Conservation (phyloP, 2,888 invertebrate genomes). For the Melitaea athalia region DNA sequence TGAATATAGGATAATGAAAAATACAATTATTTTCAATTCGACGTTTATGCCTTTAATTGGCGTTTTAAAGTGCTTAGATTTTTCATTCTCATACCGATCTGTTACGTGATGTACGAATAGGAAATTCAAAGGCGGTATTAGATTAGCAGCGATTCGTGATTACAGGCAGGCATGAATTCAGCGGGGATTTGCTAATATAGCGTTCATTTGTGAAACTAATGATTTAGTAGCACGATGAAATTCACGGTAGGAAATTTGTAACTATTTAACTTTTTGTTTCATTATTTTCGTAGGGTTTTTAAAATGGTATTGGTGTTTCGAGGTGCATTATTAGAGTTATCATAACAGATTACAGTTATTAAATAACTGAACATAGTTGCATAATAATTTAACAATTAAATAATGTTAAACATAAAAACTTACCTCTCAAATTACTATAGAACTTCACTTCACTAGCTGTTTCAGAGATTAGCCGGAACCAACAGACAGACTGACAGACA, state of each 20-base stretch:
- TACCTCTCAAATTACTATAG: too few relatives aligned
- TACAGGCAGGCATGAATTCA: slow-evolving; percentile 11
- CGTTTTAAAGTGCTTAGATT: neutral
- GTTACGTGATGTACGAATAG: slow-evolving; percentile 9
- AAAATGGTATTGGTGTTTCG: neutral
- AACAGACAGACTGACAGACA: too few relatives aligned
- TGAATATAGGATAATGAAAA: neutral
- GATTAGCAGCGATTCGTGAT: slow-evolving; percentile 15
- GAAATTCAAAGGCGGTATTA: slow-evolving; percentile 14
- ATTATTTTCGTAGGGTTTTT: neutral
- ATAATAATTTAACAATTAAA: too few relatives aligned
- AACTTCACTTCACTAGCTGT: too few relatives aligned
- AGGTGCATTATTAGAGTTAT: neutral
- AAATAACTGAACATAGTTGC: too few relatives aligned
- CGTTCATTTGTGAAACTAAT: slow-evolving; percentile 7
- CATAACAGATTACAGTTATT: too few relatives aligned
- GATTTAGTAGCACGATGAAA: neutral
- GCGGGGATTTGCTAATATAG: slow-evolving; percentile 10
- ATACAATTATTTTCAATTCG: neutral
- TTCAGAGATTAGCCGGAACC: too few relatives aligned
- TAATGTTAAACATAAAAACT: too few relatives aligned
- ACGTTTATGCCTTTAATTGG: neutral
- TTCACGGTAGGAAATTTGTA: neutral
- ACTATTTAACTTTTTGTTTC: neutral
- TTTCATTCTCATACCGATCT: slow-evolving; percentile 6